These are phyloP conservation scores for Amblyjoppa fuscipennis DNA, from an alignment of 2,888 invertebrate genomes.

Conservation along the genomic window DNA sequence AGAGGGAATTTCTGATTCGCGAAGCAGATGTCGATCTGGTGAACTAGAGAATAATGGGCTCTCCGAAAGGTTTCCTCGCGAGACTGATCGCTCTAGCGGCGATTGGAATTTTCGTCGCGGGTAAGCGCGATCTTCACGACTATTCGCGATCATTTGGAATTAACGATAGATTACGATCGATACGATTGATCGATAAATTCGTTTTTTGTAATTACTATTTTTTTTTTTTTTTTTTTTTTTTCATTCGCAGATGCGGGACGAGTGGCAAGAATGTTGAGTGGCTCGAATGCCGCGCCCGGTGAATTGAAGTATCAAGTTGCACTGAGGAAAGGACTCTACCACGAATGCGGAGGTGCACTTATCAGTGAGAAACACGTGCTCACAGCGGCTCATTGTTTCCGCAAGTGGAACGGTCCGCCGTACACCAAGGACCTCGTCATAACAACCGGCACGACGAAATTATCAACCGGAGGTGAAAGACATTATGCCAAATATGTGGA, in stretches of 20 bases:
- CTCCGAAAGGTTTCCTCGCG: slow-evolving; percentile 7
- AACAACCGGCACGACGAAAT: slow-evolving; percentile 58
- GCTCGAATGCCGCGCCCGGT: slow-evolving; percentile 23
- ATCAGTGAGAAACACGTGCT: slow-evolving; percentile 73
- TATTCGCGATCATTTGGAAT: not conserved
- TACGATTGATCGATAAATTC: not conserved
- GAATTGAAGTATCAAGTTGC: slow-evolving; percentile 74
- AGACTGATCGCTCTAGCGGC: slow-evolving; percentile 22
- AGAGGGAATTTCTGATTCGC: slow-evolving; percentile 13
- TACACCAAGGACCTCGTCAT: slow-evolving; percentile 61
- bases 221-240: not conserved
- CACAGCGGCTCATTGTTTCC: slow-evolving; percentile 76
- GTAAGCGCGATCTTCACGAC: slow-evolving; percentile 27
- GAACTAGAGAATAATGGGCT: slow-evolving; percentile 25
- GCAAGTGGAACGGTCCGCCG: slow-evolving; percentile 35
- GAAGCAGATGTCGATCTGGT: slow-evolving; percentile 39
- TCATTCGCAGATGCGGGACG: slow-evolving; percentile 32
- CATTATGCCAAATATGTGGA: slow-evolving; percentile 63
- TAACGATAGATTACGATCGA: not conserved
- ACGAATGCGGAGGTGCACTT: slow-evolving; percentile 74
- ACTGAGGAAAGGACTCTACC: slow-evolving; percentile 58
- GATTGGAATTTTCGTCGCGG: slow-evolving; percentile 18
- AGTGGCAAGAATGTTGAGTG: slow-evolving; percentile 34
- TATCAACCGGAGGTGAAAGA: slow-evolving; percentile 61
- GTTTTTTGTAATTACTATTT: not conserved